These are phyloP conservation scores for Torymus auratus DNA, from an alignment of 2,888 invertebrate species.

Conservation along the genomic window DNA sequence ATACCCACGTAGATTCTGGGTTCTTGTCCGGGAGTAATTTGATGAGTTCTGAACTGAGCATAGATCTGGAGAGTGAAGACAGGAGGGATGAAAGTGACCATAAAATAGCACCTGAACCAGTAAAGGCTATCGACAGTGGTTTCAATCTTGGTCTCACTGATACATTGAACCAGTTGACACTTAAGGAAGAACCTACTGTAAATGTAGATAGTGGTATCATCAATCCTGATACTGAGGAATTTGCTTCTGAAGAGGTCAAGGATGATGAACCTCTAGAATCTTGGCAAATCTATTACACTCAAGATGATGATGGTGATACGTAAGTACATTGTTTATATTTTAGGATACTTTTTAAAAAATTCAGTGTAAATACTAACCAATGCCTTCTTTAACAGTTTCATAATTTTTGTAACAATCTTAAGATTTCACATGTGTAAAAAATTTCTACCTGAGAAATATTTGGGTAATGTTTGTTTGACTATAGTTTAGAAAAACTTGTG, in stretches of 20 bases:
- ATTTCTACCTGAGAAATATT: no score
- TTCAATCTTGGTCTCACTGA: constrained; percentile 81
- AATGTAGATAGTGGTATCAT: constrained; percentile 49
- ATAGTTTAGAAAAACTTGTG: no score
- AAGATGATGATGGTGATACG: constrained; percentile 93
- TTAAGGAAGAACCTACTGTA: constrained; percentile 74
- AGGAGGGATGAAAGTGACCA: constrained; percentile 8
- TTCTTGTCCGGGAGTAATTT: constrained; percentile 69
- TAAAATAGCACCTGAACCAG: constrained; percentile 48
- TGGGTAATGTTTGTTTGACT: no score
- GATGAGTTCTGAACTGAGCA: constrained; percentile 58
- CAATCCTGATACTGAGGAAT: constrained; percentile 33
- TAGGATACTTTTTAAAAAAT: background rate
- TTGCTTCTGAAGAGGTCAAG: constrained; percentile 6
- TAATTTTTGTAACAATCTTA: no score
- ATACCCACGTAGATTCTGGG: constrained; percentile 70
- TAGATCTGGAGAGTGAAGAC: constrained; percentile 40
- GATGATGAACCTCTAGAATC: constrained; percentile 20
- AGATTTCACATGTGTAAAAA: no score
- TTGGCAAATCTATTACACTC: constrained; percentile 85
- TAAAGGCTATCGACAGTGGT: constrained; percentile 80
- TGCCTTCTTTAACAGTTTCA: no score
- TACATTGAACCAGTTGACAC: constrained; percentile 80
- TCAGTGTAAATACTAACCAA: no score
- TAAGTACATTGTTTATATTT: constrained; percentile 79